Evolutionary conservation across 92 coral and sea anemone species (phyloP), one percentile per base, ranked within the genome.

Genomic region (Phenganax subtilis): DNA sequence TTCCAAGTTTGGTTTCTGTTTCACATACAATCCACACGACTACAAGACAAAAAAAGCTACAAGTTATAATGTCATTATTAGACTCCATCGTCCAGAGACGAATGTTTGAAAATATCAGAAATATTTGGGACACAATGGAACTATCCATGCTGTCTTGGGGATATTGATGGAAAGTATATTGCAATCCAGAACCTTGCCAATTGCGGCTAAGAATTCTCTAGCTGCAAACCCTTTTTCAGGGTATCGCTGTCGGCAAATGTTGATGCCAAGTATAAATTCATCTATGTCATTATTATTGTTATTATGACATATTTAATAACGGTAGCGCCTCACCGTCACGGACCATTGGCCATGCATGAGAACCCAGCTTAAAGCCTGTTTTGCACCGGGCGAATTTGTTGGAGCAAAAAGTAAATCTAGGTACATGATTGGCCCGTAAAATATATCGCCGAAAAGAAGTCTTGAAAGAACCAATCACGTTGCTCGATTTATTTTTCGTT

Each of bases 131-230:
- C 31, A 30, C 57, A 82, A 8, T 82, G 78, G 80, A 82, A 82
- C 57, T 82, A 71, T 52, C 72, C 80, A 15, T 58, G 29, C 0
- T 82, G 80, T 25, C 12, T 56, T 0, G 73, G 85, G 44, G 72
- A 72, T 12, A 72, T 82, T 55, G 85, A 82, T 82, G 85, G 80
- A 8, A 82, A 82, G 59, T 80, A 82, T 47, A 59, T 82, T 60
- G 73, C 85, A 30, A 82, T 71, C 3, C 65, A 17, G 57, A 57
- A 72, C n/a, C 85, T 17, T 2, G 0, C 37, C 44, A 16, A 57
- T 51, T 30, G 55, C 72, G 80, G 85, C 71, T 82, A 80, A 8
- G 61, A 57, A 3, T 82, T 57, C 52, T 72, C 27, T 31, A 82
- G 72, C 16, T 82, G 72, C 54, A 72, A 72, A 29, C 80, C 56